These are phyloP conservation scores for Malacosoma neustria DNA, from an alignment of 2,888 invertebrate species.

Conservation along the genomic window DNA sequence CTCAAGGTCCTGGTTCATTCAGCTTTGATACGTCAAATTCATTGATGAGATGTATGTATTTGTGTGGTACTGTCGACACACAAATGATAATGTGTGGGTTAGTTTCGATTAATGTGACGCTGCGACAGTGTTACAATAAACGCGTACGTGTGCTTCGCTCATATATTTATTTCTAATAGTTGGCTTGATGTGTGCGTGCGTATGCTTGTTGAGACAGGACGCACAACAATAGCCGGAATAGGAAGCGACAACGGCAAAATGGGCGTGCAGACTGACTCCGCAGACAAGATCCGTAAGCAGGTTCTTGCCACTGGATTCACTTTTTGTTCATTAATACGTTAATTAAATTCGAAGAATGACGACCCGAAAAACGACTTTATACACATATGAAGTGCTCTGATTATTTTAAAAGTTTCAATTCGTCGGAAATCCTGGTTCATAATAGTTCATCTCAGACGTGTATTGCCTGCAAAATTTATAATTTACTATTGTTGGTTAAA, in stretches of 20 bases:
- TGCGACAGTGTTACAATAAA: background rate
- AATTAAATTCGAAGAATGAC: conserved; percentile 37
- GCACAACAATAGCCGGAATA: conserved; percentile 71
- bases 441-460: conserved; percentile 21
- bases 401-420: conserved; percentile 21
- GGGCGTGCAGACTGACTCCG: conserved; percentile 47
- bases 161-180: conserved; percentile 20
- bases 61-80: conserved; percentile 22
- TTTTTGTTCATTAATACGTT: conserved; percentile 42
- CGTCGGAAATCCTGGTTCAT: conserved; percentile 61
- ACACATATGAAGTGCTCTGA: conserved; percentile 39
- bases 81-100: background rate
- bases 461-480: conserved; percentile 1
- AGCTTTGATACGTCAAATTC: conserved; percentile 43
- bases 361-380: conserved; percentile 34
- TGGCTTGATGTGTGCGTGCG: conserved; percentile 31
- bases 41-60: conserved; percentile 43
- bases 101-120: conserved; percentile 10
- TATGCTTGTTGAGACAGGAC: conserved; percentile 54
- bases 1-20: conserved; percentile 54
- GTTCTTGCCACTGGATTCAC: conserved; percentile 41
- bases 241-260: conserved; percentile 61
- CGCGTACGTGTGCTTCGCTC: conserved; percentile 15
- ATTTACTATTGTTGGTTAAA: background rate
- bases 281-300: conserved; percentile 59